Evolutionary conservation across 2,888 invertebrate genomes (phyloP), one percentile per base, ranked within the genome.

Genomic region (Apotomis capreana): DNA sequence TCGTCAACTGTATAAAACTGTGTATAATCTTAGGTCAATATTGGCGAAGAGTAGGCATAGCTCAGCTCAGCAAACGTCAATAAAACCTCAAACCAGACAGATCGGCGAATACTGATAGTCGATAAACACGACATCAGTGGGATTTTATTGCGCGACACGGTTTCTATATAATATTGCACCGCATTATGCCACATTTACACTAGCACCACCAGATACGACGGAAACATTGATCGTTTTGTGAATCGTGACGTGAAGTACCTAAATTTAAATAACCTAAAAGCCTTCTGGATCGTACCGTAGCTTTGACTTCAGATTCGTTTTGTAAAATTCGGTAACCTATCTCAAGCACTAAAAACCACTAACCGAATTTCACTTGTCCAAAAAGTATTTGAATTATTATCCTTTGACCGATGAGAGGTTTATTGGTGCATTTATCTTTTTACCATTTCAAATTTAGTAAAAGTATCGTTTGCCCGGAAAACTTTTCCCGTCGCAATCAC

Each of bases 181-280:
- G 65, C 65, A 65, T 57, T 65, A 65, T 57, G 65, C 13, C 46
- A 46, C 44, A 12, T 65, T 57, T 46, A 40, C 46, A 57, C 46
- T 65, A 57, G 26, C n/a, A 6, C 37, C 37, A 6, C 37, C n/a
- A 13, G 1, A 51, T 62, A n/a, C 9, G 40, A 9, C 59, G 13
- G 40, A 8, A 6, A 60, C 15, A 60, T 60, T 15, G 60, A 60
- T 46, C 5, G 60, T 15, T 46, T 13, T 60, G 5, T 5, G 6
- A 10, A 10, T 9, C 49, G 8, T 4, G 8, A 49, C 49, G 49
- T 49, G 10, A 9, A 49, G 9, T 49, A 9, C 2, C n/a, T n/a
- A n/a, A n/a, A 49, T 49, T 9, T 9, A 8, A 49, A 49, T 10
- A 26, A 26, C 2, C 26, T 26, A 26, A 2, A 26, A 26, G 26